Base-by-base conservation (phyloP, 1,140 invertebrate genomes). In the Fopius arisanus region DNA sequence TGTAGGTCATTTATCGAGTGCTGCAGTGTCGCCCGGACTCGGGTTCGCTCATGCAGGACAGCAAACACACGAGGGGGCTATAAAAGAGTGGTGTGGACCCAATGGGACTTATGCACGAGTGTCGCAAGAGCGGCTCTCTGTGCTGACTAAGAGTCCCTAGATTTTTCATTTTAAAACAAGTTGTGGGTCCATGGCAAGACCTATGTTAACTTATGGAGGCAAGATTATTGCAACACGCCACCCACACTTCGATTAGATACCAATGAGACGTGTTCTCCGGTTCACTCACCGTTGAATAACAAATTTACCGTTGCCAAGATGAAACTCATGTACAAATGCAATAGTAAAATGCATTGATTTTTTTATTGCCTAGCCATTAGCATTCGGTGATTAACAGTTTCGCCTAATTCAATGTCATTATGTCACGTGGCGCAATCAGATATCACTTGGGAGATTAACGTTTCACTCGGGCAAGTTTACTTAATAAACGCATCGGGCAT, bases 211-310 rank as follows among this genome's bases (percentile, higher is more conserved):
- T 54, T 37, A 66, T 73, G 23, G 19, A 71, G 54, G 31, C 69
- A 63, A 63, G 33, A 74, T 59, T 69, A 63, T 74, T 74, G 72
- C 72, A 63, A 74, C 72, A 68, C 48, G 23, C 67, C 67, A 74
- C 72, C 72, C 72, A 74, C 72, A 59, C 66, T 37, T 67, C 33
- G 66, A 74, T 63, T 74, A 54, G 66, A 74, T 43, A 67, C 40
- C 28, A 72, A 28, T 48, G 67, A 62, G 48, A 59, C 19, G 68
- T 48, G 43, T 26, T 21, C 29, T 28, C 4, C 6, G 23, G 54
- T 59, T 59, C 21, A 59, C 19, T 59, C 54, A 59, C 54, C 26
- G 2, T 21, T 59, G 21, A 59, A 59, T 59, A 28, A 26, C 23
- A 59, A 59, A 59, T 26, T 59, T 59, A 7, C 19, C 23, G 26